A percentile compares a stretch with the other conserved stretches of the same genome.
Evolutionary conservation across 2,113 vertebrate genomes (phyloP).

Genomic region (Pelmatolapia mariae): DNA sequence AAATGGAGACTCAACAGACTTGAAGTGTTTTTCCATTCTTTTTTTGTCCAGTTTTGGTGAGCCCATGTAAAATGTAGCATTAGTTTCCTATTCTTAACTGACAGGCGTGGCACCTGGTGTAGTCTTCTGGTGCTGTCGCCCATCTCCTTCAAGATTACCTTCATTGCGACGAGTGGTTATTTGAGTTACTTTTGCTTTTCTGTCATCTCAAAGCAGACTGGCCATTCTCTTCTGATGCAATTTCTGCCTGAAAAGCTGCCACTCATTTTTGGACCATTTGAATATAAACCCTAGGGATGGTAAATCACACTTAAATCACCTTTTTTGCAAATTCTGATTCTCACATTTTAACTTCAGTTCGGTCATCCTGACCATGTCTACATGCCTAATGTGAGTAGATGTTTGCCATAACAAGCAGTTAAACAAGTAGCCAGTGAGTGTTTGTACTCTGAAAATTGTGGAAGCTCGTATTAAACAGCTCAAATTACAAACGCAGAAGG

Average conservation of each 20-base stretch:
- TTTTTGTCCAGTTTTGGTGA: neutral
- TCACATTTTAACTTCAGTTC: no score
- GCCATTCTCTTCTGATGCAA: neutral
- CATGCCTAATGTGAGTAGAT: neutral
- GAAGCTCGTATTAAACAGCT: neutral
- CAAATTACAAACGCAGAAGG: neutral
- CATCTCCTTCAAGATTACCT: neutral
- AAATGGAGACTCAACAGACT: neutral
- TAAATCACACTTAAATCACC: neutral
- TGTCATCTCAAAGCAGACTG: neutral
- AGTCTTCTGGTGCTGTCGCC: neutral
- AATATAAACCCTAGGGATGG: neutral
- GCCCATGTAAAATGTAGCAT: neutral
- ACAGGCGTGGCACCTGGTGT: neutral
- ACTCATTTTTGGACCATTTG: rapidly evolving
- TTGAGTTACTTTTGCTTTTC: neutral
- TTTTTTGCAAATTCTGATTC: neutral
- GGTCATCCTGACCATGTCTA: neutral
- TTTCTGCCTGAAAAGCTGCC: rapidly evolving
- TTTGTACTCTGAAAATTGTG: neutral
- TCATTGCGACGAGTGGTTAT: neutral
- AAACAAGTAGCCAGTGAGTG: neutral
- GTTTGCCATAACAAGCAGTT: neutral
- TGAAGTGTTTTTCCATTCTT: neutral
- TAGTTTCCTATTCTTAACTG: neutral